Evolutionary conservation across 2,797 vertebrate species (phyloP).

Genomic region (Epinephelus coioides): DNA sequence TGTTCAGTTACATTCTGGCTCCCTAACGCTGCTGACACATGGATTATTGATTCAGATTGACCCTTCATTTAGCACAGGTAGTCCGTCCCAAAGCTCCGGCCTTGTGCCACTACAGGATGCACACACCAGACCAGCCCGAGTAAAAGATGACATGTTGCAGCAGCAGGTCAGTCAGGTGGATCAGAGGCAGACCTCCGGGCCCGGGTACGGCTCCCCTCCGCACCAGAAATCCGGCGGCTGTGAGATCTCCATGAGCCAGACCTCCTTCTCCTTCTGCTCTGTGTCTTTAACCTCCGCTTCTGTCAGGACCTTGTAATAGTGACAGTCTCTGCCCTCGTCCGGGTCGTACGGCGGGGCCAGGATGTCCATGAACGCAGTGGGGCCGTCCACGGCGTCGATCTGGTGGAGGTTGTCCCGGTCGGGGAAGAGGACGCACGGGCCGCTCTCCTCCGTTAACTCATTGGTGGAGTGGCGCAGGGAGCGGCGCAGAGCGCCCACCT

Average conservation of each 20-base stretch:
- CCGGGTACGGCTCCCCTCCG: constrained; percentile 93
- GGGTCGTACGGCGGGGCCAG: constrained; percentile 96
- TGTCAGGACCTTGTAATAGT: constrained; percentile 90
- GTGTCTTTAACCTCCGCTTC: constrained; percentile 54
- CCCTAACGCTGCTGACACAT: background rate
- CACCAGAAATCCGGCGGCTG: constrained; percentile 95
- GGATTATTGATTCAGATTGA: background rate
- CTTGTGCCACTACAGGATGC: background rate
- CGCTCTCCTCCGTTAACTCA: constrained; percentile 89
- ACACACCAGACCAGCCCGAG: background rate
- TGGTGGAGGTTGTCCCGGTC: constrained; percentile 95
- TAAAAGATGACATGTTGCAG: background rate
- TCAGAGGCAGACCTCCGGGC: constrained; percentile 92
- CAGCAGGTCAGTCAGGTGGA: background rate
- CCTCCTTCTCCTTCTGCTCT: constrained; percentile 83
- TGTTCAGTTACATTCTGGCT: background rate
- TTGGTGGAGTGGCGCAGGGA: constrained; percentile 88
- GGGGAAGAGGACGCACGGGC: constrained; percentile 89
- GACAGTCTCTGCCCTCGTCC: constrained; percentile 94
- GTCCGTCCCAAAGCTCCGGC: constrained; percentile 2
- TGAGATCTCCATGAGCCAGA: constrained; percentile 93
- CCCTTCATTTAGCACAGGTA: background rate
- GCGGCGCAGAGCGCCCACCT: constrained; percentile 78
- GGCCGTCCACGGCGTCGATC: constrained; percentile 94
- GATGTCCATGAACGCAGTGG: constrained; percentile 96